These are phyloP conservation scores for Neoitamus cyanurus DNA, from an alignment of 2,888 invertebrate genomes.

Conservation along the genomic window DNA sequence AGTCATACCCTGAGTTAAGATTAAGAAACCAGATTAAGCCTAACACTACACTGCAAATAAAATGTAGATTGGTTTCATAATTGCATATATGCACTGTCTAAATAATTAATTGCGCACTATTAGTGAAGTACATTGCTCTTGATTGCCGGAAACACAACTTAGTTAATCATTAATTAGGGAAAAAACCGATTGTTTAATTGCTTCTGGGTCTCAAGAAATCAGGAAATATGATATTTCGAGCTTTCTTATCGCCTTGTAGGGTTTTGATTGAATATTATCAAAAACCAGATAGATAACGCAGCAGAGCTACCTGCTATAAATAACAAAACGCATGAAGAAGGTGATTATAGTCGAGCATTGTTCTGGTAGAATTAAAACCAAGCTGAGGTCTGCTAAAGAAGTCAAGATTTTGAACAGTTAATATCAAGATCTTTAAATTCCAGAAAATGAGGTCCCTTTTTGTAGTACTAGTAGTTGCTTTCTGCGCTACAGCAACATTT, in stretches of 20 bases:
- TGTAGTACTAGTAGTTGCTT: neutral
- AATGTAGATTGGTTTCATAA: neutral
- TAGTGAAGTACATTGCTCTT: neutral
- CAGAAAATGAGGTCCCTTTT: neutral
- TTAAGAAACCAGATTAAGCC: neutral
- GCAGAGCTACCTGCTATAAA: neutral
- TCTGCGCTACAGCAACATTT: neutral
- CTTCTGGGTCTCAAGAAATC: neutral
- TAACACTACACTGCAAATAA: neutral
- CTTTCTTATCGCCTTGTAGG: neutral
- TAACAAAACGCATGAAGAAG: neutral
- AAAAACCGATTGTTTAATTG: neutral
- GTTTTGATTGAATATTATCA: neutral
- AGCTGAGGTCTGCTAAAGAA: neutral
- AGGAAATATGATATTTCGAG: neutral
- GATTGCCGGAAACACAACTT: neutral
- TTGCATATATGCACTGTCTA: neutral
- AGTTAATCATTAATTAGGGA: neutral
- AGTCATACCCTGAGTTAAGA: neutral
- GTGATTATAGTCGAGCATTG: neutral
- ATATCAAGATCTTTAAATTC: neutral
- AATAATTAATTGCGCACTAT: neutral
- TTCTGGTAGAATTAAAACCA: neutral
- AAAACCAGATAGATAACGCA: neutral
- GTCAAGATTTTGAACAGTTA: neutral